These are phyloP conservation scores for Agonopterix subpropinquella DNA, from an alignment of 2,888 invertebrate species.

Conservation along the genomic window DNA sequence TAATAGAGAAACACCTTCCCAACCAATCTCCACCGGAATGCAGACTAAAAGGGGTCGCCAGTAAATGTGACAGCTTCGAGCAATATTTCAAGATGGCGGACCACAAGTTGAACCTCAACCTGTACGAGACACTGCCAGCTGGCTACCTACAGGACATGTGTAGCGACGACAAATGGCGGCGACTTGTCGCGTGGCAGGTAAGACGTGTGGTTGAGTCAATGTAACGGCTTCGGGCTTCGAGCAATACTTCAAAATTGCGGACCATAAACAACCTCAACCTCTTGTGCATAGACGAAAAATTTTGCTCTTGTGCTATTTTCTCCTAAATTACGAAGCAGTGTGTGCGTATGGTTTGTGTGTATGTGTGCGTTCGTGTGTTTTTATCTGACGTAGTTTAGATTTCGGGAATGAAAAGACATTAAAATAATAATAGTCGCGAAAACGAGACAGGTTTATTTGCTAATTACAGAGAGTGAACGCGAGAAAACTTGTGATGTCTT, in stretches of 20 bases:
- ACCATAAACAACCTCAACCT: slow-evolving; percentile 20
- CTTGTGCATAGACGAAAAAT: too few relatives aligned
- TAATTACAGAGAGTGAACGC: slow-evolving; percentile 28
- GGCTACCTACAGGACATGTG: slow-evolving; percentile 29
- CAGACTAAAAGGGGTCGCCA: slow-evolving; percentile 77
- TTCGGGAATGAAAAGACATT: slow-evolving; percentile 34
- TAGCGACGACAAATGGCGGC: too few relatives aligned
- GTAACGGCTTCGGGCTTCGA: slow-evolving; percentile 79
- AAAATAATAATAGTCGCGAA: slow-evolving; percentile 15
- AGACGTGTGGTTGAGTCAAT: slow-evolving; percentile 30
- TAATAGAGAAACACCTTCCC: slow-evolving; percentile 45
- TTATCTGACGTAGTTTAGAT: too few relatives aligned
- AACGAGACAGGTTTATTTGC: too few relatives aligned
- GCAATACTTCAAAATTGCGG: slow-evolving; percentile 82
- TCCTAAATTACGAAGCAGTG: slow-evolving; percentile 16
- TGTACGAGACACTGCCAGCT: slow-evolving; percentile 50
- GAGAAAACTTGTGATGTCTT: too few relatives aligned
- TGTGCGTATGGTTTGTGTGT: slow-evolving; percentile 26
- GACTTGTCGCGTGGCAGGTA: too few relatives aligned
- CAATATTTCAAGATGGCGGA: slow-evolving; percentile 83
- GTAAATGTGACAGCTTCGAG: slow-evolving; percentile 77
- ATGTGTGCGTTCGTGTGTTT: too few relatives aligned
- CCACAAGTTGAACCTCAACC: slow-evolving; percentile 73
- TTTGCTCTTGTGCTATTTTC: too few relatives aligned
- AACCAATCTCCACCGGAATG: slow-evolving; percentile 39